Evolutionary conservation across 2,113 vertebrate genomes (phyloP).

Genomic region (Phodopus roborovskii): DNA sequence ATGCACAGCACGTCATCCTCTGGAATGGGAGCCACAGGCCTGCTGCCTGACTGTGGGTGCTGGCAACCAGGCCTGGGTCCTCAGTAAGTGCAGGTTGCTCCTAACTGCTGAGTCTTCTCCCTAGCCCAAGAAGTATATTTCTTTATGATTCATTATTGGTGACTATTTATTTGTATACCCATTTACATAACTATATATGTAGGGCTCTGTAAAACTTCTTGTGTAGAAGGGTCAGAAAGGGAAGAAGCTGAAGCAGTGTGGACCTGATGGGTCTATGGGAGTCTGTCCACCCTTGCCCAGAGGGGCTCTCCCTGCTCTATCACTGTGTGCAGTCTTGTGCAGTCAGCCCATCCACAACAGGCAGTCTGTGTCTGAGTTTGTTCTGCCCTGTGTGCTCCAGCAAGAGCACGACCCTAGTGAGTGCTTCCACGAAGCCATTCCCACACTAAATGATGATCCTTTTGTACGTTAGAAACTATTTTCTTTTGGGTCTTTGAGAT

Average conservation of each 20-base stretch:
- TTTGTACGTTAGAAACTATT: not conserved
- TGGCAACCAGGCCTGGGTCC: not conserved
- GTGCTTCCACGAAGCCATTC: not conserved
- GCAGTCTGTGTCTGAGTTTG: not conserved
- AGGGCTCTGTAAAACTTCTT: not conserved
- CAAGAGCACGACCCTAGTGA: not conserved
- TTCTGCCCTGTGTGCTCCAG: not conserved
- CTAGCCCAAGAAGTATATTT: not conserved
- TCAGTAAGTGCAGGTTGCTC: not conserved
- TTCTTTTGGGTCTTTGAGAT: not conserved
- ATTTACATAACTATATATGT: not conserved
- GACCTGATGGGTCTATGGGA: not conserved
- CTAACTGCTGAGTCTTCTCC: too few species aligned
- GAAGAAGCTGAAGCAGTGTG: not conserved
- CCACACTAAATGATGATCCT: not conserved
- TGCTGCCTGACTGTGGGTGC: not conserved
- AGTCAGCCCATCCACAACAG: not conserved
- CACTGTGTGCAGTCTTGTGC: too few species aligned
- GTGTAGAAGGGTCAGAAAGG: not conserved
- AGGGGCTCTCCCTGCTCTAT: not conserved
- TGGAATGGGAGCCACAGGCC: not conserved
- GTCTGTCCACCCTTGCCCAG: not conserved
- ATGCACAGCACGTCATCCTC: too few species aligned
- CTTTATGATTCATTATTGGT: not conserved
- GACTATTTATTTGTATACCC: not conserved